These are phyloP conservation scores for Poecilia picta DNA, from an alignment of 2,797 vertebrate genomes.

Conservation along the genomic window DNA sequence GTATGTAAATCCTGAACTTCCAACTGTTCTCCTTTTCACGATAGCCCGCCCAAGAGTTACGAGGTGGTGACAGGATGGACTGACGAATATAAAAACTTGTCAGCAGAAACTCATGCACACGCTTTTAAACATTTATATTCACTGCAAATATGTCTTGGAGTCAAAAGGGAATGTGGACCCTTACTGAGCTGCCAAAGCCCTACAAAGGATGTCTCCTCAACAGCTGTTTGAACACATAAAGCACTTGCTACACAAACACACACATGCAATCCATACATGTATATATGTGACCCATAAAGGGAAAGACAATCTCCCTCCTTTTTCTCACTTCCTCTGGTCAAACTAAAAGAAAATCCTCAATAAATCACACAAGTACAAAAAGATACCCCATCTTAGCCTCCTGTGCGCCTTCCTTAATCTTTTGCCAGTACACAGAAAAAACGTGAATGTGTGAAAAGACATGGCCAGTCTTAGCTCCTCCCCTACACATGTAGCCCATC, in stretches of 20 bases:
- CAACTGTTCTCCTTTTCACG: slow-evolving; percentile 2
- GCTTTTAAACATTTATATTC: slow-evolving; percentile 35
- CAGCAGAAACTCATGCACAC: slow-evolving; percentile 39
- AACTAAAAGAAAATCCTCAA: slow-evolving; percentile 27
- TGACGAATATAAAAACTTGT: slow-evolving; percentile 64
- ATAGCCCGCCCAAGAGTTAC: slow-evolving; percentile 40
- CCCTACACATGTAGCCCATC: slow-evolving; percentile 44
- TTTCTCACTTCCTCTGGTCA: slow-evolving; percentile 42
- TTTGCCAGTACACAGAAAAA: slow-evolving; percentile 41
- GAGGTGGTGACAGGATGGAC: slow-evolving; percentile 55
- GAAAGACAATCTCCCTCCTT: slow-evolving; percentile 35
- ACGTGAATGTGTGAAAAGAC: slow-evolving; percentile 54
- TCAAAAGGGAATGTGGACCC: slow-evolving; percentile 46
- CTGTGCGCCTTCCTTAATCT: slow-evolving; percentile 57
- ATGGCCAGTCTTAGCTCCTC: slow-evolving; percentile 61
- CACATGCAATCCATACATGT: neutral
- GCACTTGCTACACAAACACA: slow-evolving; percentile 41
- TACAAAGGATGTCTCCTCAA: slow-evolving; percentile 60
- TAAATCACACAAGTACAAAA: slow-evolving; percentile 36
- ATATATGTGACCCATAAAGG: slow-evolving; percentile 16
- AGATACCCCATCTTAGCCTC: slow-evolving; percentile 48
- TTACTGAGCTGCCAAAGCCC: slow-evolving; percentile 54
- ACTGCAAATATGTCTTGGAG: slow-evolving; percentile 19
- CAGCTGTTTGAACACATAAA: slow-evolving; percentile 44
- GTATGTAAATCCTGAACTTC: neutral